Percentiles rank a stretch among this genome's conserved stretches.
phyloP scores from a whole-genome alignment of 2,797 vertebrate genomes.

The Danio albolineatus region DNA sequence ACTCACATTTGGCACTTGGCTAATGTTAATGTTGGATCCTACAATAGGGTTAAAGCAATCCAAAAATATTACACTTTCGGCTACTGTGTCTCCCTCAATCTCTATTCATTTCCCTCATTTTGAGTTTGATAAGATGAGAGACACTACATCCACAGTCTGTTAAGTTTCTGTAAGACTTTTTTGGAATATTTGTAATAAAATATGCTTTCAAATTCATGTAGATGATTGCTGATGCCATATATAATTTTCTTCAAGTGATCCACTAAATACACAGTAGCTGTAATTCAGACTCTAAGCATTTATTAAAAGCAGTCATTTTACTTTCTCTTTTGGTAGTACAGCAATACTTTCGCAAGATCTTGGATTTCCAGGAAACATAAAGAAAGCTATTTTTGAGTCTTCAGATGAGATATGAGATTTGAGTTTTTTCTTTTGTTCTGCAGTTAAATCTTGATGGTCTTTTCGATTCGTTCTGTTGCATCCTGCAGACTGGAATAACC shows the following conservation, averaged over 20 bases:
- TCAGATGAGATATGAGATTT: background rate
- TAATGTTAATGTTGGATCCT: constrained; percentile 23
- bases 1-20: constrained; percentile 4
- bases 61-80: constrained; percentile 15
- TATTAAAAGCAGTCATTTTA: background rate
- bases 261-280: background rate
- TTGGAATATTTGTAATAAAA: background rate
- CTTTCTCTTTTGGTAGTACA: constrained; percentile 12
- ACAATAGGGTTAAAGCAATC: background rate
- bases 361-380: constrained; percentile 28
- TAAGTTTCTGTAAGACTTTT: background rate
- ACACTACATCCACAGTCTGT: background rate
- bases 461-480: background rate
- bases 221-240: background rate
- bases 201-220: background rate
- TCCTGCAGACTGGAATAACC: constrained; percentile 6
- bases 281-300: background rate
- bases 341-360: background rate
- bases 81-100: constrained; percentile 1
- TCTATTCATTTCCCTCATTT: background rate
- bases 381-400: background rate
- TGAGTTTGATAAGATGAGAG: background rate
- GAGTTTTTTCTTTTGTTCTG: background rate
- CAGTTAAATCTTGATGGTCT: background rate
- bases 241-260: background rate